Evolutionary conservation across 2,888 invertebrate genomes (phyloP), one percentile per base, ranked within the genome.

Genomic region (Cylloceria caligata): DNA sequence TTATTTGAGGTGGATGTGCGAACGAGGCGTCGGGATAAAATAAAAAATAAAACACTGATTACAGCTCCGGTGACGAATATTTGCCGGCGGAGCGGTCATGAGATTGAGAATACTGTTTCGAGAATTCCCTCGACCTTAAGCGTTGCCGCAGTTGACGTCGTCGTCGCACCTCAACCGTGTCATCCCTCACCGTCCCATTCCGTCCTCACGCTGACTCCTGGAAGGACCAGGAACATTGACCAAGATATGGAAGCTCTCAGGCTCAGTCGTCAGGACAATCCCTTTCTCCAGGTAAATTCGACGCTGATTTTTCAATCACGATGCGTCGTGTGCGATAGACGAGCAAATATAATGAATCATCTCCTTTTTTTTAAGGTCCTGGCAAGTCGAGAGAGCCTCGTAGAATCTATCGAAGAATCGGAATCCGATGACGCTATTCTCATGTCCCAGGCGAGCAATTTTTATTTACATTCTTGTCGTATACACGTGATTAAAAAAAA

Each of bases 221-320:
- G 96, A 21, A 94, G 96, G 85, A 95, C 96, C 83, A 94, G 96
- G 86, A 96, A 96, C 93, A 96, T 96, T 88, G 96, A 96, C 88
- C 96, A 96, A 93, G 97, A 97, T 90, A 97, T 97, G 96, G 96
- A 97, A 91, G 96, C 96, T 27, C 93, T 97, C 55, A 94, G 97
- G 88, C 94, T 96, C 60, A 97, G 97, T 7, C 94, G 97, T 81
- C 97, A 97, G 93, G 97, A 97, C 92, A 97, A 97, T 93, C 97
- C 97, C 1, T 97, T 96, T 91, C 93, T 97, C 82, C 96, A 96
- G 95, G 96, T 96, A 34, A 60, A 34, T 2, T 16, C 3, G 49
- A 21, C 7, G 7, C 1, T 67, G 9, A 64, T 39, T 47, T 45
- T 81, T 0, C 9, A 16, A 57, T 72, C 42, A 68, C 73, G 47